phyloP scores from a whole-genome alignment of 1,140 invertebrate species.

The Drosophila azteca region DNA sequence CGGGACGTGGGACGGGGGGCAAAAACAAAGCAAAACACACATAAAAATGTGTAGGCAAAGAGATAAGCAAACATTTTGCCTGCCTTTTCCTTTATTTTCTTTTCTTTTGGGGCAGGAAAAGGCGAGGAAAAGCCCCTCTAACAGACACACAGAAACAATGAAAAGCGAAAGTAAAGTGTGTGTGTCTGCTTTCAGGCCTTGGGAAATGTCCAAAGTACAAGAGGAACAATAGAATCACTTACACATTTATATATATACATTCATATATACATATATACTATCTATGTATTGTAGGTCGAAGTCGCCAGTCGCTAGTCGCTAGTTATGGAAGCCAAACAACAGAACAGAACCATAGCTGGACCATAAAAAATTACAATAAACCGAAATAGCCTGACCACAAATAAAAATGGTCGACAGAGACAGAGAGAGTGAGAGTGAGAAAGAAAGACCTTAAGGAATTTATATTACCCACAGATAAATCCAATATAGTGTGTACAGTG shows the following conservation, averaged over 20 bases:
- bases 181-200: conserved; percentile 34
- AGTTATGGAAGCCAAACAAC: conserved; percentile 62
- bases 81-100: conserved; percentile 45
- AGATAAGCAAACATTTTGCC: conserved; percentile 59
- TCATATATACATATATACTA: neutral
- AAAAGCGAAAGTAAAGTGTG: conserved; percentile 37
- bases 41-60: conserved; percentile 59
- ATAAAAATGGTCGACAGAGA: conserved; percentile 46
- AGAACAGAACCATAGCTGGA: conserved; percentile 37
- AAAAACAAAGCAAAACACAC: conserved; percentile 54
- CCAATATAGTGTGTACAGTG: conserved; percentile 19
- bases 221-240: conserved; percentile 43
- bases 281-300: conserved; percentile 27
- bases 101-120: conserved; percentile 14
- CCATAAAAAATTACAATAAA: conserved; percentile 79
- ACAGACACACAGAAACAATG: conserved; percentile 21
- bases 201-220: conserved; percentile 35
- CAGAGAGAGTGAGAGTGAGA: too few species aligned
- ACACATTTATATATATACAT: conserved; percentile 1
- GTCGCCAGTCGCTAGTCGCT: conserved; percentile 26
- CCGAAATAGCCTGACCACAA: conserved; percentile 47
- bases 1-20: too few species aligned
- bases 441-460: conserved; percentile 48
- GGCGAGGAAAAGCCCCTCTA: neutral
- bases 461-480: conserved; percentile 64